Base-by-base conservation (phyloP, 2,888 invertebrate species). In the Heliconius cydno region DNA sequence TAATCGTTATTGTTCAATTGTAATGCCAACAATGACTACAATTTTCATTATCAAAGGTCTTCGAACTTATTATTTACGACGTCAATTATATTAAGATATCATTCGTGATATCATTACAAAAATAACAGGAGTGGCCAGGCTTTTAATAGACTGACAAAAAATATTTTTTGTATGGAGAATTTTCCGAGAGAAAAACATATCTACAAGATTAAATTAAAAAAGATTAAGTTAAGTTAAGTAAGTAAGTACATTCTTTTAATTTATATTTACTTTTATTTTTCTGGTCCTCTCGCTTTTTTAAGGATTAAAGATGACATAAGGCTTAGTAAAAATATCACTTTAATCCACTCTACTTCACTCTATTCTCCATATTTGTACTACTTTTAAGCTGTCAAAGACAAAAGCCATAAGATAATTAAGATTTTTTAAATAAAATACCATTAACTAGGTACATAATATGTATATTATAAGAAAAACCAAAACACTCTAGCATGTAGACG, bases 31-130 rank as follows among this genome's bases (percentile, higher is more conserved):
- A 68, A 79, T 79, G 65, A 73, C 28, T 66, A 63, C 41, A 80
- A 77, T 78, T 80, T 77, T 80, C 74, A 80, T 77, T 82, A 78
- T 79, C 80, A 80, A 75, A 80, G 70, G 80, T 80, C 77, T 80
- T 79, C 77, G 79, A 82, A 77, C 82, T 79, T 76, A 25, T 66
- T 72, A 77, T 30, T 70, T 73, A 30, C 46, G 30, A 71, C 74
- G 60, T 79, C 75, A 46, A 28, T 46, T 75, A 46, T 66, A 22
- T 63, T 75, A 65, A 28, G 41, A 74, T 74, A 74, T 74, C 34
- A 72, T 46, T 70, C 28, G 6, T 46, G 71, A 67, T 72, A 70
- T 34, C 15, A 41, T 52, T 60, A n/a, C 34, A 52, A 34, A 73
- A 25, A 60, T 13, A 25, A 41, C 7, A 41, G n/a, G 13, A 38